phyloP scores from a whole-genome alignment of 2,113 vertebrate species.

The Cyprinus carpio region DNA sequence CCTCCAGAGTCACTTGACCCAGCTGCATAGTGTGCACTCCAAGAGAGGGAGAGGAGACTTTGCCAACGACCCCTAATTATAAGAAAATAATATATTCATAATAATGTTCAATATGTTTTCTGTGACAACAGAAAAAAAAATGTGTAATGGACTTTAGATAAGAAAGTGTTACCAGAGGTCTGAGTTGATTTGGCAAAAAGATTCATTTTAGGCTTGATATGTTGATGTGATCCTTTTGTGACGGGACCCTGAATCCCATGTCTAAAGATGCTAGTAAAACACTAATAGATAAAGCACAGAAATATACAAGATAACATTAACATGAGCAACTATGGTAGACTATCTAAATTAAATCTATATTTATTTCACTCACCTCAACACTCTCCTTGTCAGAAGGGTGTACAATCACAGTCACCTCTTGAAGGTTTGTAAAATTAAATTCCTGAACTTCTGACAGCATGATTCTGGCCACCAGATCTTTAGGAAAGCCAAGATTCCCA shows the following conservation, averaged over 20 bases:
- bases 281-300: constrained; percentile 52
- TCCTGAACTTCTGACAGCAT: constrained; percentile 74
- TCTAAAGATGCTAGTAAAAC: constrained; percentile 65
- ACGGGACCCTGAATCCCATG: constrained; percentile 27
- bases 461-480: constrained; percentile 69
- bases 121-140: neutral
- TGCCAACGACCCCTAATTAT: constrained; percentile 51
- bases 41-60: constrained; percentile 56
- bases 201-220: neutral
- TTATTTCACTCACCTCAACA: constrained; percentile 46
- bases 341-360: neutral
- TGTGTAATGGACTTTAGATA: neutral
- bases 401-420: constrained; percentile 78
- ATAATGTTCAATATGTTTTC: neutral
- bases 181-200: constrained; percentile 37
- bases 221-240: neutral
- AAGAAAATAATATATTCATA: constrained; percentile 7
- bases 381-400: constrained; percentile 69
- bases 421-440: constrained; percentile 67
- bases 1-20: constrained; percentile 76
- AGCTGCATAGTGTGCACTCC: constrained; percentile 77
- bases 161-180: constrained; percentile 54
- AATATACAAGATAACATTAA: neutral
- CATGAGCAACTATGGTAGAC: neutral
- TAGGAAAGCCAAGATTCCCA: constrained; percentile 84